A percentile compares a stretch with the other conserved stretches of the same genome.
Conservation (phyloP, 2,797 vertebrate genomes). For the Allobates femoralis region DNA sequence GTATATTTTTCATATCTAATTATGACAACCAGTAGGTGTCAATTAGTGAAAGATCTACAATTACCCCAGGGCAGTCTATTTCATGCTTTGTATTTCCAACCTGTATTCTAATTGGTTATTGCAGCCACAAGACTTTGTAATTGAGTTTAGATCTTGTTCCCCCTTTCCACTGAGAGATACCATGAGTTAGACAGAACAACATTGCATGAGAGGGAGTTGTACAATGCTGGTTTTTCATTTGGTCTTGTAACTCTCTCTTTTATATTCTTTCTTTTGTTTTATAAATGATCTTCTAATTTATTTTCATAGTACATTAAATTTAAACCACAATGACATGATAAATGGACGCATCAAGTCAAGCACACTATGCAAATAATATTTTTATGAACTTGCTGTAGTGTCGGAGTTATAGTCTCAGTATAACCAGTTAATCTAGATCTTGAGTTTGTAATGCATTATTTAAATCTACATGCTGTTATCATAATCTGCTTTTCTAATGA, state of each 20-base stretch:
- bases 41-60: too few relatives aligned
- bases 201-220: not conserved
- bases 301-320: slow-evolving; percentile 4
- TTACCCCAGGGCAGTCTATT: too few relatives aligned
- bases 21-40: too few relatives aligned
- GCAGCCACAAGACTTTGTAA: not conserved
- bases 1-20: too few relatives aligned
- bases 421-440: slow-evolving; percentile 36
- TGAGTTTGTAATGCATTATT: slow-evolving; percentile 52
- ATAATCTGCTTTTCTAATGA: slow-evolving; percentile 62
- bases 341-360: slow-evolving; percentile 38
- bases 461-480: slow-evolving; percentile 61
- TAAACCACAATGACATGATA: slow-evolving; percentile 24
- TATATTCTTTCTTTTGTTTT: not conserved
- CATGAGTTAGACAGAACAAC: not conserved
- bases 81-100: not conserved
- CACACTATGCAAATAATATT: slow-evolving; percentile 27
- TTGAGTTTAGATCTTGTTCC: not conserved
- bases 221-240: not conserved
- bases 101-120: not conserved
- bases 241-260: not conserved
- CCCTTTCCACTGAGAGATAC: not conserved
- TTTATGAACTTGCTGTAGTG: slow-evolving; percentile 37
- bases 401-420: slow-evolving; percentile 10
- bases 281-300: not conserved